Conservation (phyloP, 2,888 invertebrate genomes). For the Kryphioiulus occultus region DNA sequence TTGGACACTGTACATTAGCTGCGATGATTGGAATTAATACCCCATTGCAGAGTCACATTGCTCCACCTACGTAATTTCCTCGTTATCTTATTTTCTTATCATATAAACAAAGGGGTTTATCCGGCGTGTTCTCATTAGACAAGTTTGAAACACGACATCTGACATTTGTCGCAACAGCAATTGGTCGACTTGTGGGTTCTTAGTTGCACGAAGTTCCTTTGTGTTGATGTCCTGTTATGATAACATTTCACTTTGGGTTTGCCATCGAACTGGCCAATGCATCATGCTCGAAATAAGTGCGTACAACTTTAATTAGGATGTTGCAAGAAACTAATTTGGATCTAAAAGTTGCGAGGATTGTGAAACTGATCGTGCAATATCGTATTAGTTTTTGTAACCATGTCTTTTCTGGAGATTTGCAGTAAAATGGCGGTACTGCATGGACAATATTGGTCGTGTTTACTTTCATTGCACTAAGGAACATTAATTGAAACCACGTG, state of each 20-base stretch:
- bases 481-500: too few relatives aligned
- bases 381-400: neutral
- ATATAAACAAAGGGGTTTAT: neutral
- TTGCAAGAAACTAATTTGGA: too few relatives aligned
- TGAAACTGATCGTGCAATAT: neutral
- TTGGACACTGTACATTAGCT: neutral
- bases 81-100: neutral
- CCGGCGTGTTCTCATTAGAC: neutral
- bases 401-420: neutral
- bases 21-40: neutral
- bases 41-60: neutral
- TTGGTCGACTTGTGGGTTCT: neutral
- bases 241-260: neutral
- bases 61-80: neutral
- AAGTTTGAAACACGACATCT: neutral
- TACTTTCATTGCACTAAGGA: too few relatives aligned
- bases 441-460: too few relatives aligned
- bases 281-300: too few relatives aligned
- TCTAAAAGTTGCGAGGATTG: too few relatives aligned
- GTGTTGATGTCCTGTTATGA: neutral
- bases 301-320: too few relatives aligned
- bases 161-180: neutral
- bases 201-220: neutral
- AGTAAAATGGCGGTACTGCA: too few relatives aligned
- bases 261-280: neutral